A percentile compares a stretch with the other conserved stretches of the same genome.
Conservation (phyloP, 2,797 vertebrate genomes). For the Bufotes viridis region DNA sequence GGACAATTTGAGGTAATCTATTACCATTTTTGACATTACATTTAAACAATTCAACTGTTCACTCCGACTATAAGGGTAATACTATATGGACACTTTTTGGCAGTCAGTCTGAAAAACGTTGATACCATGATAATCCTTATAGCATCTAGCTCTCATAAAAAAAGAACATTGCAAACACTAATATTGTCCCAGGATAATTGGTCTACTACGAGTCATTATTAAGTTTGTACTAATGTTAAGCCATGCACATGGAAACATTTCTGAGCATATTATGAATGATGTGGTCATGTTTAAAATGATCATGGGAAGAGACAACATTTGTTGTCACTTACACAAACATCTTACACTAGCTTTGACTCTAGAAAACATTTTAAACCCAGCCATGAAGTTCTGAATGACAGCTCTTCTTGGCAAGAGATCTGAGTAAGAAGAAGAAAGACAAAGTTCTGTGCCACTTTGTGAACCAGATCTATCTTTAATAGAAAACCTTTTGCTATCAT, state of each 20-base stretch:
- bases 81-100: too few species aligned
- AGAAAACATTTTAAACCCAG: conserved; percentile 61
- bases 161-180: background rate
- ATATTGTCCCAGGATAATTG: background rate
- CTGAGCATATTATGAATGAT: background rate
- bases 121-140: too few species aligned
- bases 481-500: conserved; percentile 42
- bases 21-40: too few species aligned
- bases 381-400: conserved; percentile 65
- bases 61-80: too few species aligned
- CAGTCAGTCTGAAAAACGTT: too few species aligned
- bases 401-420: conserved; percentile 65
- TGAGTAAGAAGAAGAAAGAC: conserved; percentile 64
- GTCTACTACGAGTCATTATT: background rate
- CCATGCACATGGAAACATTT: conserved; percentile 28
- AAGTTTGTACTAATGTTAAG: background rate
- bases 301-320: conserved; percentile 32
- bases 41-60: too few species aligned
- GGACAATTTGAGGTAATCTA: too few species aligned
- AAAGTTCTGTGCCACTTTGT: conserved; percentile 40
- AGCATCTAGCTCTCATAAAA: too few species aligned
- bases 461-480: conserved; percentile 34
- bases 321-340: conserved; percentile 40
- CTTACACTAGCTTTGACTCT: background rate
- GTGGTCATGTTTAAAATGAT: background rate